Conservation (phyloP, 2,888 invertebrate genomes). For the Eupithecia vulgata region DNA sequence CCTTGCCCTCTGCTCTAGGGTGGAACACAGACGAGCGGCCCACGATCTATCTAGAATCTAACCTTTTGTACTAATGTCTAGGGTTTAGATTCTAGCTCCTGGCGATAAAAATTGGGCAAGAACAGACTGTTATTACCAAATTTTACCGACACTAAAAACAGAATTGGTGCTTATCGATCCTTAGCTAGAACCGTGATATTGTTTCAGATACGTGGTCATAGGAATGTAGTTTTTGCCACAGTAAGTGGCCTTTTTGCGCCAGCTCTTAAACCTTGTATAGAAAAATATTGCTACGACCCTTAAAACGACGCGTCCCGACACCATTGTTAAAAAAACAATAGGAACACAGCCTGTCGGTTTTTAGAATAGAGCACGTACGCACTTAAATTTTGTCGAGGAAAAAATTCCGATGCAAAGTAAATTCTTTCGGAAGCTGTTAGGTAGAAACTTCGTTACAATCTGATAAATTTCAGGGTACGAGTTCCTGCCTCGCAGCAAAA, state of each 20-base stretch:
- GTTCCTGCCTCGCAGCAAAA: constrained; percentile 4
- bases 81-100: neutral
- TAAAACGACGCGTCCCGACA: neutral
- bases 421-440: constrained; percentile 17
- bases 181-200: neutral
- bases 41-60: neutral
- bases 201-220: neutral
- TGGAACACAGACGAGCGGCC: neutral
- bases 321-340: constrained; percentile 8
- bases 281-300: neutral
- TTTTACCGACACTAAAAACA: neutral
- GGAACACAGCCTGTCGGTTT: neutral
- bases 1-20: neutral
- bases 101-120: neutral
- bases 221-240: neutral
- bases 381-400: constrained; percentile 41
- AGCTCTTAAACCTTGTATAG: neutral
- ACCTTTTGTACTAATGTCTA: neutral
- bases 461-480: neutral
- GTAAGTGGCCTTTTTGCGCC: neutral
- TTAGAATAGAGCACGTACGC: constrained; percentile 11
- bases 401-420: constrained; percentile 37
- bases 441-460: constrained; percentile 3
- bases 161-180: neutral
- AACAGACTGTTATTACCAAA: neutral